Evolutionary conservation across 2,797 vertebrate species (phyloP).

Genomic region (Etheostoma nigrum): DNA sequence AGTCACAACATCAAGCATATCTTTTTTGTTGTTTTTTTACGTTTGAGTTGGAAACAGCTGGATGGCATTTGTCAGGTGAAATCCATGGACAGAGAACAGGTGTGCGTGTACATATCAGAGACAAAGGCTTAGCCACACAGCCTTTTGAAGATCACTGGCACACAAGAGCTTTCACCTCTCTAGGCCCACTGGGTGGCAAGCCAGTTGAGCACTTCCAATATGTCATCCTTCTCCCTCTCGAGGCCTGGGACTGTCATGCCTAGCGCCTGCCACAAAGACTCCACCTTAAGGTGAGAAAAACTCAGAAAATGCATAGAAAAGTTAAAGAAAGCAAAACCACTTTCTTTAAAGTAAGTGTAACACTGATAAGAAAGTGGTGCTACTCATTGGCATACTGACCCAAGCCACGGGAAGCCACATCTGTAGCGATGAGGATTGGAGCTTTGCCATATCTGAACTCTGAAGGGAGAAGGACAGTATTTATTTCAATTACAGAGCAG

Average conservation of each 20-base stretch:
- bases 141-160: constrained; percentile 99
- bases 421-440: constrained; percentile 98
- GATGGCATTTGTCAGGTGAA: constrained; percentile 90
- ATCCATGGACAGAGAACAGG: constrained; percentile 94
- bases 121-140: constrained; percentile 93
- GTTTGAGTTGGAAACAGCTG: constrained; percentile 91
- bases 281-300: constrained; percentile 99
- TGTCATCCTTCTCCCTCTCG: constrained; percentile 99
- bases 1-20: constrained; percentile 83
- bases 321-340: constrained; percentile 99
- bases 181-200: constrained; percentile 99
- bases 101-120: constrained; percentile 88
- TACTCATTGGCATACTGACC: constrained; percentile 89
- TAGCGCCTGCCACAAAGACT: constrained; percentile 99
- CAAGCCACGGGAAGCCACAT: constrained; percentile 97
- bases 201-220: constrained; percentile 98
- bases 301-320: constrained; percentile 98
- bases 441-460: constrained; percentile 99
- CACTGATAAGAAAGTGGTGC: constrained; percentile 68
- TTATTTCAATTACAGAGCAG: neutral
- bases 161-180: constrained; percentile 98
- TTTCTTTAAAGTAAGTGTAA: constrained; percentile 95
- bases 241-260: constrained; percentile 99
- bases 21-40: constrained; percentile 51
- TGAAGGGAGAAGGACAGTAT: constrained; percentile 64